These are phyloP conservation scores for Drosophila rhopaloa DNA, from an alignment of 1,140 invertebrate species.

Conservation along the genomic window DNA sequence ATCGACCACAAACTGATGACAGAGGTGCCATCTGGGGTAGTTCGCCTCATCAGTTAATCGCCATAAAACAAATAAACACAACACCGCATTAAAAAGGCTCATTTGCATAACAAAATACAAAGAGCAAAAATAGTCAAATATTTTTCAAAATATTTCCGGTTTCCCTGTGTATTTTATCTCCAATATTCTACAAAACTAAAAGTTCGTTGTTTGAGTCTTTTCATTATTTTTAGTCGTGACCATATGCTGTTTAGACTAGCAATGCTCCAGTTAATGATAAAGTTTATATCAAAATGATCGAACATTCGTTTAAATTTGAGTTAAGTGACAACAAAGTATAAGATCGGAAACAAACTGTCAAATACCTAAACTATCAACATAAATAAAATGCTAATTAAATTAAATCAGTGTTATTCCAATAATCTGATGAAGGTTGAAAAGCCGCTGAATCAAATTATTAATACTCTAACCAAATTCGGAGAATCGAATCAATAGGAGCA, in stretches of 20 bases:
- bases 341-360: conserved; percentile 40
- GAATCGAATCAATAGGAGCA: background rate
- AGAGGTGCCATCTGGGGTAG: conserved; percentile 27
- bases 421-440: conserved; percentile 1
- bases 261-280: conserved; percentile 40
- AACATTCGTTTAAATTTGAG: conserved; percentile 24
- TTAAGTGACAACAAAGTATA: conserved; percentile 18
- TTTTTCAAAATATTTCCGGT: conserved; percentile 55
- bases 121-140: conserved; percentile 40
- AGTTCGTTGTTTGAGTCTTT: conserved; percentile 17
- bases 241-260: background rate
- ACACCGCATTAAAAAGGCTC: conserved; percentile 20
- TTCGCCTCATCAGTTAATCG: conserved; percentile 43
- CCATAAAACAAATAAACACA: conserved; percentile 51
- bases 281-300: conserved; percentile 20
- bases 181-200: conserved; percentile 32
- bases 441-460: conserved; percentile 12
- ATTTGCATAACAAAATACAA: conserved; percentile 64
- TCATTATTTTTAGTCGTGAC: conserved; percentile 49
- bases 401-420: conserved; percentile 23
- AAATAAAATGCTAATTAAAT: conserved; percentile 65
- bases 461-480: conserved; percentile 20
- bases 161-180: conserved; percentile 21
- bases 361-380: conserved; percentile 45
- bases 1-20: conserved; percentile 28